Percentiles rank a stretch among this genome's conserved stretches.
Conservation (phyloP, 30 jellyfish, hydroid and myxozoan genomes). For the Cassiopea andromeda region DNA sequence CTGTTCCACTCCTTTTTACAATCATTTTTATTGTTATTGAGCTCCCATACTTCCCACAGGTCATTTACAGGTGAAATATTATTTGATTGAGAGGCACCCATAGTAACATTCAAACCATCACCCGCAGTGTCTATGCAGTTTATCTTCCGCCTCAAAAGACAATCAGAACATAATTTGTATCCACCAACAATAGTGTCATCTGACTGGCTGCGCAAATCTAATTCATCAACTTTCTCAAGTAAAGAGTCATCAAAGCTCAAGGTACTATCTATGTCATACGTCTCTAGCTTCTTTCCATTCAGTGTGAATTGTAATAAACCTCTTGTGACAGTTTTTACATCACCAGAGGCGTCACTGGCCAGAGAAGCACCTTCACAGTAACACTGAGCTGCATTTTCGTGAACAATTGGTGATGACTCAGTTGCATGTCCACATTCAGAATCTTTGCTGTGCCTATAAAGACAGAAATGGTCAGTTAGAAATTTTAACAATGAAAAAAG, state of each 20-base stretch:
- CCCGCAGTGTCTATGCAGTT: not conserved
- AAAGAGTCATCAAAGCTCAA: not conserved
- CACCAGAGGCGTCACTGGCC: not conserved
- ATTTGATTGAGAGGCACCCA: constrained; percentile 50
- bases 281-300: not conserved
- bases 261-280: not conserved
- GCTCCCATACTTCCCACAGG: constrained; percentile 68
- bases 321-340: not conserved
- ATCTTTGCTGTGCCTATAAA: too few species aligned
- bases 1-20: constrained; percentile 51
- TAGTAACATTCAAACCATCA: not conserved
- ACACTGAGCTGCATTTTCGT: not conserved
- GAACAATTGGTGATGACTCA: too few species aligned
- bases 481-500: too few species aligned
- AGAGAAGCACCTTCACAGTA: not conserved
- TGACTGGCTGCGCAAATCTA: not conserved
- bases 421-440: too few species aligned
- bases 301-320: not conserved
- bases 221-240: not conserved
- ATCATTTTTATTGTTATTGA: constrained; percentile 33
- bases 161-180: not conserved
- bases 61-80: constrained; percentile 1
- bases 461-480: too few species aligned
- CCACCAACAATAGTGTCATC: not conserved
- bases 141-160: constrained; percentile 6